Base-by-base conservation (phyloP, 2,113 vertebrate species). In the Pseudolaguvia tuberculata region DNA sequence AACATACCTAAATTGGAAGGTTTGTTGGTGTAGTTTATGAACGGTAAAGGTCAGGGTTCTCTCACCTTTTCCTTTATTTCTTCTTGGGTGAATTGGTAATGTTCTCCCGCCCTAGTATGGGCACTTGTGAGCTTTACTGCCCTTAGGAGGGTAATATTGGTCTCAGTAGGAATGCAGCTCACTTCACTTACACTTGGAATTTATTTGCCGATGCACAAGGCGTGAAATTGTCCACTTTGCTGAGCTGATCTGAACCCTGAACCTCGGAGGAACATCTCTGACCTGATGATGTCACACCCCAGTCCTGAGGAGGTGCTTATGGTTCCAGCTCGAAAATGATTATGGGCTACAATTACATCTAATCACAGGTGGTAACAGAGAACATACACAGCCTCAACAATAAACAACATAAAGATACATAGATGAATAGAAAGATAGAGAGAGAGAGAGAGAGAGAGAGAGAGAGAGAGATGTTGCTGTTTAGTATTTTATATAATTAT, bases 111-210 rank as follows among this genome's bases (percentile, higher is more conserved):
- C 70, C 74, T 72, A 63, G 65, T 69, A 68, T 78, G 73, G 69
- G 80, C 89, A 88, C 59, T 25, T 73, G 63, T 61, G 27, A 77
- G 51, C 88, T 85, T 90, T 87, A 29, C 35, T 48, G 9, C 58
- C 75, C 73, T 90, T 87, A 72, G 76, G 80, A 77, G 80, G 61
- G 31, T 77, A 77, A 81, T 79, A 31, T 45, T 81, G 45, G 83
- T 86, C 76, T 72, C 55, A 25, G 21, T 74, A 76, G 76, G 79
- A 85, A 85, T 85, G 78, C 76, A 80, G 84, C 84, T 82, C 21
- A 79, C 78, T 59, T 78, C 75, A 23, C 73, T 79, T 86, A 84
- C 79, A 77, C 86, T 83, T 82, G 79, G 69, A 72, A 59, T 80
- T 77, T 80, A 77, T 70, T 80, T 77, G 65, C 23, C 70, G 75